A percentile compares a stretch with the other conserved stretches of the same genome.
These are phyloP conservation scores for Nixonia krombeini DNA, from an alignment of 1,140 invertebrate genomes.

Conservation along the genomic window DNA sequence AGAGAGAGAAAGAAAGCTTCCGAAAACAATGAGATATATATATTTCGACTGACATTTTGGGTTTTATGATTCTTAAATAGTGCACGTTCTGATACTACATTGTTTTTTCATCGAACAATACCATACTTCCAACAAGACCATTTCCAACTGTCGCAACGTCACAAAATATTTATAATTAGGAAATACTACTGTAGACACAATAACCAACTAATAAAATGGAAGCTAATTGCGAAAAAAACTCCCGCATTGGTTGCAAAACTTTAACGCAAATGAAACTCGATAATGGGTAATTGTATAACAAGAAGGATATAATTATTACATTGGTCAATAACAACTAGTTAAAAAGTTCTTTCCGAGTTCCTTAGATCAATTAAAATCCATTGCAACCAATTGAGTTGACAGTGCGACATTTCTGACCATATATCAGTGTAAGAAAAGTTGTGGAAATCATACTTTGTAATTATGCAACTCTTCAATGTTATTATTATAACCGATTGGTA, in stretches of 20 bases:
- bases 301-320: slow-evolving; percentile 12
- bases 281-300: slow-evolving; percentile 4
- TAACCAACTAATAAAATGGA: slow-evolving; percentile 31
- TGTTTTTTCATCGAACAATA: too few species aligned
- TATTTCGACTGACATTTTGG: too few species aligned
- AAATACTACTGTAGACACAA: slow-evolving; percentile 31
- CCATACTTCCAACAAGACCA: too few species aligned
- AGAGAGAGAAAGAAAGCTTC: slow-evolving; percentile 5
- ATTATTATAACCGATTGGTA: too few species aligned
- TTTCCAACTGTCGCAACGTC: slow-evolving; percentile 6
- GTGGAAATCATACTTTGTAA: slow-evolving; percentile 1
- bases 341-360: slow-evolving; percentile 43
- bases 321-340: slow-evolving; percentile 36
- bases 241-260: too few species aligned
- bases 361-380: slow-evolving; percentile 34
- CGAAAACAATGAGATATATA: not conserved
- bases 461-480: too few species aligned
- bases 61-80: too few species aligned
- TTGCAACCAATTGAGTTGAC: slow-evolving; percentile 8
- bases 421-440: slow-evolving; percentile 13
- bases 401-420: slow-evolving; percentile 1
- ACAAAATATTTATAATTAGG: slow-evolving; percentile 22
- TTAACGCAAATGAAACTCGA: not conserved
- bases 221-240: not conserved
- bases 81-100: too few species aligned